These are phyloP conservation scores for Channallabes apus DNA, from an alignment of 2,797 vertebrate species.

Conservation along the genomic window DNA sequence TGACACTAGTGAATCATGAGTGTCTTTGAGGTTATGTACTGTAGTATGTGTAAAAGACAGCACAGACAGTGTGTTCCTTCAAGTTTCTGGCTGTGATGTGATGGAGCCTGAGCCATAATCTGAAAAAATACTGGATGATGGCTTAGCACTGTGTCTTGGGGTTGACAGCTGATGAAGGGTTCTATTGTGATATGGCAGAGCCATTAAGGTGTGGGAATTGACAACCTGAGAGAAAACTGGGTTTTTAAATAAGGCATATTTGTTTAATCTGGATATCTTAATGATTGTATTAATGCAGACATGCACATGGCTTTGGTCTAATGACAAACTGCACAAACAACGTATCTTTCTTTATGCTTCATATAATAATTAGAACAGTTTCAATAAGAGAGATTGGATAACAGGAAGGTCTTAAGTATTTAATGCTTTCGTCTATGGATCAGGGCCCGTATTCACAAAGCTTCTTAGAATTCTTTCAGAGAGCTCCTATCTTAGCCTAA, in stretches of 20 bases:
- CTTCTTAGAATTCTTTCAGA: no score
- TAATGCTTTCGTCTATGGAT: not conserved
- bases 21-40: not conserved
- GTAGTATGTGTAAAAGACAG: not conserved
- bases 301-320: not conserved
- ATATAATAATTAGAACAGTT: not conserved
- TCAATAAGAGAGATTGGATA: not conserved
- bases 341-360: not conserved
- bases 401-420: not conserved
- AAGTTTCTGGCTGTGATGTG: not conserved
- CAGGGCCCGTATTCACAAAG: no score
- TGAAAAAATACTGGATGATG: not conserved
- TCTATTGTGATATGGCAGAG: no score
- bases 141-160: not conserved
- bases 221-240: not conserved
- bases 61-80: not conserved
- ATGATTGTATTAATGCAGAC: not conserved
- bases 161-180: not conserved
- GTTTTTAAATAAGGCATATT: not conserved
- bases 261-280: not conserved
- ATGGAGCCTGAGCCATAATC: not conserved
- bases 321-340: slow-evolving; percentile 4
- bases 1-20: not conserved
- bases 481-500: no score
- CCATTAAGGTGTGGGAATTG: not conserved